Conservation (phyloP, 2,888 invertebrate genomes). For the Pristionchus fissidentatus region DNA sequence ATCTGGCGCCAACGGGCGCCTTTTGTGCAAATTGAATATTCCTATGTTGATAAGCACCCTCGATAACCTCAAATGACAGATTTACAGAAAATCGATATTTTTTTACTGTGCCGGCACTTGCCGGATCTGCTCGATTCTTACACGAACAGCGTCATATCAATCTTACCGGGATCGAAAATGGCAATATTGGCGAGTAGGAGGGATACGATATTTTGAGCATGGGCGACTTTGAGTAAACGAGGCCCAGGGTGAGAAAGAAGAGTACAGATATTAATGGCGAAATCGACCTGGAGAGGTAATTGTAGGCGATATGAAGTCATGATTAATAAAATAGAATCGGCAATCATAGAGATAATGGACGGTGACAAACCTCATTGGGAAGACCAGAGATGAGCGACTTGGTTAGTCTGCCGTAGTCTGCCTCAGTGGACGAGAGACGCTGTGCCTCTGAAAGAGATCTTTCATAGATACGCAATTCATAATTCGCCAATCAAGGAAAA, state of each 20-base stretch:
- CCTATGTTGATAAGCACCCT: too few species aligned
- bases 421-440: constrained; percentile 38
- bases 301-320: neutral
- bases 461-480: neutral
- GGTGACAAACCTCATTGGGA: constrained; percentile 86
- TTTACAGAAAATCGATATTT: too few species aligned
- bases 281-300: constrained; percentile 84
- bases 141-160: too few species aligned
- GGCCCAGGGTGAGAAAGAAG: constrained; percentile 90
- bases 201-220: constrained; percentile 89
- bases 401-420: constrained; percentile 86
- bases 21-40: too few species aligned
- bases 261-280: constrained; percentile 96
- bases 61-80: too few species aligned
- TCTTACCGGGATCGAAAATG: constrained; percentile 91
- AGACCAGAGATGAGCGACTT: constrained; percentile 93
- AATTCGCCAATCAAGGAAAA: neutral
- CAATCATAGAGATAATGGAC: neutral
- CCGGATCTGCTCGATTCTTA: too few species aligned
- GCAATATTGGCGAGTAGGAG: constrained; percentile 93
- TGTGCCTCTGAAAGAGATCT: constrained; percentile 43
- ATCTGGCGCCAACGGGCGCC: too few species aligned
- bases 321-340: neutral
- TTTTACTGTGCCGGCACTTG: too few species aligned
- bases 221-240: constrained; percentile 84